phyloP scores from a whole-genome alignment of 1,140 invertebrate genomes.

The Conus ventricosus region DNA sequence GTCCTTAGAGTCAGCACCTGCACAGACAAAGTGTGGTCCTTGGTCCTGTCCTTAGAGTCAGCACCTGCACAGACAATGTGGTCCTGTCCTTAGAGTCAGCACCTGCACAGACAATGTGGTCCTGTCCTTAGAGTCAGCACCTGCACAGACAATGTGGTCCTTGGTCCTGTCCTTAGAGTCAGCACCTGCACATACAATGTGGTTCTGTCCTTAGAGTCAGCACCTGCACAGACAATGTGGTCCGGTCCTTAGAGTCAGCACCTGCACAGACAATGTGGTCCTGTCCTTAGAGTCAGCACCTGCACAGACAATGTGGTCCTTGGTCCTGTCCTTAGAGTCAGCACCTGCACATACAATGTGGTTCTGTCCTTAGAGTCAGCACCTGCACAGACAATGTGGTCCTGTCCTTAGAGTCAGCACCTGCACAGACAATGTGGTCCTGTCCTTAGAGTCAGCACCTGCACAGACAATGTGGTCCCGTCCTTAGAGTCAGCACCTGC shows the following conservation, averaged over 20 bases:
- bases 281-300: constrained; percentile 24
- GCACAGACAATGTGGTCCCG: not conserved
- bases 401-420: constrained; percentile 19
- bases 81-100: constrained; percentile 2
- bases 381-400: constrained; percentile 13
- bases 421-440: not conserved
- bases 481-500: constrained; percentile 30
- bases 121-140: constrained; percentile 19
- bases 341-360: constrained; percentile 8
- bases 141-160: not conserved
- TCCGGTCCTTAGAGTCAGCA: constrained; percentile 5
- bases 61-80: constrained; percentile 15
- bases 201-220: not conserved
- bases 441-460: constrained; percentile 28
- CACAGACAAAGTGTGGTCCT: not conserved
- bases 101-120: constrained; percentile 13
- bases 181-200: constrained; percentile 28
- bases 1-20: constrained; percentile 29
- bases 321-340: too few relatives aligned
- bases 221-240: constrained; percentile 13
- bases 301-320: not conserved
- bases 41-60: constrained; percentile 5
- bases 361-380: not conserved
- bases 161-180: too few relatives aligned
- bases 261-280: constrained; percentile 4